phyloP scores from a whole-genome alignment of 2,113 vertebrate genomes.

The Hippocampus zosterae region DNA sequence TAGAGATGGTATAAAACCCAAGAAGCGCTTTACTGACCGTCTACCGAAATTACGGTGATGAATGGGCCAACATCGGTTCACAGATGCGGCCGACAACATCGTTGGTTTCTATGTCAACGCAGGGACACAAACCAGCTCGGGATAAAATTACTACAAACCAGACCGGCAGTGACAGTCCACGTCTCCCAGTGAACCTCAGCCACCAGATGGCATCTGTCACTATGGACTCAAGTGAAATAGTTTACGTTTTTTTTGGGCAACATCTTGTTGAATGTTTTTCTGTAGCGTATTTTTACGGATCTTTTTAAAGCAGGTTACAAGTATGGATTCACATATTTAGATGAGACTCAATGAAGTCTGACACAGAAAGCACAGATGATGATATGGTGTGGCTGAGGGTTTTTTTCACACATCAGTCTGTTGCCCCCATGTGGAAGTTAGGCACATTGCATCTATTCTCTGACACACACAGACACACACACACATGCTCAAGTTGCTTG shows the following conservation, averaged over 20 bases:
- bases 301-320: background rate
- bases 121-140: background rate
- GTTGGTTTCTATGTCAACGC: background rate
- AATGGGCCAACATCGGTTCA: background rate
- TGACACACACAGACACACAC: background rate
- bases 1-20: background rate
- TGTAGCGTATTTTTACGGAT: background rate
- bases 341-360: background rate
- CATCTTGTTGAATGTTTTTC: background rate
- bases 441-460: conserved; percentile 16
- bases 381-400: background rate
- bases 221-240: background rate
- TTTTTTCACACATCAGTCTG: conserved; percentile 35
- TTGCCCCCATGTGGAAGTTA: conserved; percentile 61
- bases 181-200: background rate
- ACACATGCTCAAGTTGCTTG: conserved; percentile 5
- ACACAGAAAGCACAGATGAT: background rate
- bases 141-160: background rate
- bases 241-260: background rate
- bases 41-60: background rate
- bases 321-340: background rate
- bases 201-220: conserved; percentile 2
- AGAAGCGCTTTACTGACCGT: background rate
- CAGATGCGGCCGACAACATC: background rate
- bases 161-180: background rate